Conservation (phyloP, 2,797 vertebrate species). For the Pipistrellus kuhlii region DNA sequence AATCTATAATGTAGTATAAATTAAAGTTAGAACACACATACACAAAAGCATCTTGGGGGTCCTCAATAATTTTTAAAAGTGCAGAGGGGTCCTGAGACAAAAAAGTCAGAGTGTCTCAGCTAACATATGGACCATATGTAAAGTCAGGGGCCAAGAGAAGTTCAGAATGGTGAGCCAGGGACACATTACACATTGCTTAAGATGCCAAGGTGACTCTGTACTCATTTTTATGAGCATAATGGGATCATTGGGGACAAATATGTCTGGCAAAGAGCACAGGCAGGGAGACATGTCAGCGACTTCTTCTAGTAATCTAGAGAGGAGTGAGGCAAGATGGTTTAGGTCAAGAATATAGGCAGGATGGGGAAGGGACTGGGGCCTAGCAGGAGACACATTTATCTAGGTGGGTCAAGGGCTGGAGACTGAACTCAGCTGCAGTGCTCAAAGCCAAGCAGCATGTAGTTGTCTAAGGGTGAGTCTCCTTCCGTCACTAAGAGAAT, state of each 20-base stretch:
- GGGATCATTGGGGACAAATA: neutral
- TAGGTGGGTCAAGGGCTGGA: neutral
- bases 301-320: neutral
- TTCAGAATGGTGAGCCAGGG: neutral
- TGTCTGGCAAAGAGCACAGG: neutral
- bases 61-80: neutral
- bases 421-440: no score
- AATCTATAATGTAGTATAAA: neutral
- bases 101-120: neutral
- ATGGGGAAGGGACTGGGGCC: neutral
- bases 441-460: no score
- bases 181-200: no score
- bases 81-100: neutral
- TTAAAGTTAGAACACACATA: neutral
- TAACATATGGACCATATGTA: neutral
- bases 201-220: neutral
- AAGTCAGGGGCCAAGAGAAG: neutral
- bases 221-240: neutral
- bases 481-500: neutral
- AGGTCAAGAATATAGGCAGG: neutral
- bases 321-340: neutral
- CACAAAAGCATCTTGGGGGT: neutral
- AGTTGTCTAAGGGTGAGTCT: no score
- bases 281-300: neutral
- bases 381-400: neutral